phyloP scores from a whole-genome alignment of 2,888 invertebrate genomes.

The Pardosa pseudoannulata region DNA sequence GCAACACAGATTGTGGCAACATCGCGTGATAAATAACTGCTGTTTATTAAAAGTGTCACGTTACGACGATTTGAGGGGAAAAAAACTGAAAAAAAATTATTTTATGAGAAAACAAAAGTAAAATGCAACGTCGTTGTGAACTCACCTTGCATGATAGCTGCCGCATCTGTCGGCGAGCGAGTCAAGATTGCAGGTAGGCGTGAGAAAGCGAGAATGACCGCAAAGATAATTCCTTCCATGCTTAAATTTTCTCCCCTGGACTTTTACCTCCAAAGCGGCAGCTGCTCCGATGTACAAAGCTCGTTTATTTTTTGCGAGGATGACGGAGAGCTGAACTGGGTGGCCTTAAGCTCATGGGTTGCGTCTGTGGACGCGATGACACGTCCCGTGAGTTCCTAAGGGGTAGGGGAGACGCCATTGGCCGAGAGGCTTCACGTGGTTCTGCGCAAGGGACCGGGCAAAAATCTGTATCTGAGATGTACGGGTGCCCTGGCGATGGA shows the following conservation, averaged over 20 bases:
- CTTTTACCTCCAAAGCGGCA: not conserved
- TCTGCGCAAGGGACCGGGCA: not conserved
- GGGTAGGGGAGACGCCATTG: not conserved
- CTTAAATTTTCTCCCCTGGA: not conserved
- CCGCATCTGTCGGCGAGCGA: not conserved
- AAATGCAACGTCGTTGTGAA: not conserved
- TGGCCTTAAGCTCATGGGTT: not conserved
- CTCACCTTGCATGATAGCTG: constrained; percentile 34
- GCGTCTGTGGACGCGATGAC: not conserved
- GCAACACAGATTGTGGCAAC: too few species aligned
- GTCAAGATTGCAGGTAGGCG: not conserved
- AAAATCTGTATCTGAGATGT: not conserved
- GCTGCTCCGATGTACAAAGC: not conserved
- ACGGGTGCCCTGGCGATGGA: not conserved
- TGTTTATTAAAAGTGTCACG: too few species aligned
- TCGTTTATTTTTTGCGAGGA: not conserved
- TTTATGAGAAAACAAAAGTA: too few species aligned
- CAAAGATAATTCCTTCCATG: constrained; percentile 9
- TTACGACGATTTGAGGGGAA: too few species aligned
- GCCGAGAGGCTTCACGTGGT: constrained; percentile 1
- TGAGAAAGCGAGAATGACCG: constrained; percentile 14
- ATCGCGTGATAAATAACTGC: too few species aligned
- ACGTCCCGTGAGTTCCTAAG: constrained; percentile 6
- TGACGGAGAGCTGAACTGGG: not conserved
- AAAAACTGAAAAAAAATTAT: too few species aligned